Percentiles rank a stretch among this genome's conserved stretches.
phyloP scores from a whole-genome alignment of 2,113 vertebrate genomes.

The Osmerus mordax region DNA sequence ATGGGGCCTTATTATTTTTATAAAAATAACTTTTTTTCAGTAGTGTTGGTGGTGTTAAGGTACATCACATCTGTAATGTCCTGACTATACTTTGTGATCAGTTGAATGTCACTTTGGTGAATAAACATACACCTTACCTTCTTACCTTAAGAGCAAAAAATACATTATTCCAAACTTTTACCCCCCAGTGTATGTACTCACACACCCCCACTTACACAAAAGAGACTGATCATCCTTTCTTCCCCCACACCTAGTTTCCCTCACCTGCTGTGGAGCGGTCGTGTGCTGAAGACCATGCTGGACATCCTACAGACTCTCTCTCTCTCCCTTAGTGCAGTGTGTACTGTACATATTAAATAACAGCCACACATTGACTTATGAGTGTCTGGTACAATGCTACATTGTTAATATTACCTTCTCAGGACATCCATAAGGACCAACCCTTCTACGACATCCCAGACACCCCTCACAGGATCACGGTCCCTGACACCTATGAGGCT shows the following conservation, averaged over 20 bases:
- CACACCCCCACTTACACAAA: too few relatives aligned
- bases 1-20: too few relatives aligned
- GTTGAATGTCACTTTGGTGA: too few relatives aligned
- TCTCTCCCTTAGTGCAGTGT: slow-evolving; percentile 90
- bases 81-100: too few relatives aligned
- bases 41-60: too few relatives aligned
- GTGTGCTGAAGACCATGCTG: slow-evolving; percentile 94
- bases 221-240: background rate
- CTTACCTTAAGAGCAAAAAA: too few relatives aligned
- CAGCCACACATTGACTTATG: background rate
- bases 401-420: slow-evolving; percentile 22
- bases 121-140: too few relatives aligned
- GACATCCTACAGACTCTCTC: slow-evolving; percentile 98
- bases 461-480: slow-evolving; percentile 91
- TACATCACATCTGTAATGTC: too few relatives aligned
- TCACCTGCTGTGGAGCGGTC: slow-evolving; percentile 94
- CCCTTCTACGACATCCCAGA: slow-evolving; percentile 98
- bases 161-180: too few relatives aligned
- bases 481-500: slow-evolving; percentile 92
- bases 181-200: too few relatives aligned
- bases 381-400: background rate
- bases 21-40: too few relatives aligned
- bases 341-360: slow-evolving; percentile 42
- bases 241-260: slow-evolving; percentile 79
- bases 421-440: slow-evolving; percentile 99